phyloP scores from a whole-genome alignment of 2,113 vertebrate species.

The Carlito syrichta region DNA sequence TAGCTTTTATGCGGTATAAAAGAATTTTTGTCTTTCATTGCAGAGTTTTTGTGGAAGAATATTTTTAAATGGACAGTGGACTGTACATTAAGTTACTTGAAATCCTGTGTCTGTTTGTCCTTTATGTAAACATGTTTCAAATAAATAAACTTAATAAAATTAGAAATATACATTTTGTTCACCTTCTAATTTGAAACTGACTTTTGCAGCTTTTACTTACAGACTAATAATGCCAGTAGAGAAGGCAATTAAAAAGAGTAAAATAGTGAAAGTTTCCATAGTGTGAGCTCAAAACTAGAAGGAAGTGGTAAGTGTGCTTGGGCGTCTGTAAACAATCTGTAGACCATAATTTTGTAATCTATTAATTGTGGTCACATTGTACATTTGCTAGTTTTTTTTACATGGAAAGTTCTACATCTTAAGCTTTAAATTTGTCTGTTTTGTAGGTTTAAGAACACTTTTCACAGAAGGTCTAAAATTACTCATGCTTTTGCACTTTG shows the following conservation, averaged over 20 bases:
- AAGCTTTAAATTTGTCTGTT: conserved; percentile 19
- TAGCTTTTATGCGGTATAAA: neutral
- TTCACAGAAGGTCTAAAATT: neutral
- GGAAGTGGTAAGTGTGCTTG: neutral
- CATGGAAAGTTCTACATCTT: neutral
- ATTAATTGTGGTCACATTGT: neutral
- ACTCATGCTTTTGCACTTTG: neutral
- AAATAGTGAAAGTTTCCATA: neutral
- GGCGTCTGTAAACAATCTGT: neutral
- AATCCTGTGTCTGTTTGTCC: conserved; percentile 47
- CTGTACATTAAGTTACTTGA: conserved; percentile 56
- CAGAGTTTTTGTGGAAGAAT: conserved; percentile 34
- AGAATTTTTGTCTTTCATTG: neutral
- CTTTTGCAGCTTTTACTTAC: conserved; percentile 29
- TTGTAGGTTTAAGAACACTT: neutral
- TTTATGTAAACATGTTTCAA: conserved; percentile 42
- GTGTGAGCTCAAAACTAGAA: neutral
- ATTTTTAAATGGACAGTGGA: conserved; percentile 38
- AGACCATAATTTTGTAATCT: neutral
- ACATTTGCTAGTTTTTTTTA: neutral
- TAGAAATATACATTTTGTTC: conserved; percentile 54
- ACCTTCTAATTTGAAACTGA: conserved; percentile 53
- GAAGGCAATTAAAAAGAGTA: neutral
- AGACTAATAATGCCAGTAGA: neutral
- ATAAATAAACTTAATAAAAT: conserved; percentile 16